phyloP scores from a whole-genome alignment of 2,888 invertebrate species.

The Cybosia mesomella region DNA sequence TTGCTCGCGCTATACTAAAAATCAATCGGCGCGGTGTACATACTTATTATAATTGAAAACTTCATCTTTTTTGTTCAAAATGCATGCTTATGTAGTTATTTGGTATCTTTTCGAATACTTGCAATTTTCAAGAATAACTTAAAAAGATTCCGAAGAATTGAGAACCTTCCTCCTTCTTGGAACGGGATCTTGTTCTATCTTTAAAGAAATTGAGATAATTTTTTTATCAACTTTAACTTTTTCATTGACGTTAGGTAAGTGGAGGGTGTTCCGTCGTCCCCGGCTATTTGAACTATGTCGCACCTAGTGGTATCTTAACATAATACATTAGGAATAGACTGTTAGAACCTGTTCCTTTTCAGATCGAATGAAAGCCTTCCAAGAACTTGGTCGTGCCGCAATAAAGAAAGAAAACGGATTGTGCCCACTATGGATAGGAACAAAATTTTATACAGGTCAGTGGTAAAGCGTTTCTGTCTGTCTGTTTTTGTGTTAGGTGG shows the following conservation, averaged over 20 bases:
- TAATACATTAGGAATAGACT: neutral
- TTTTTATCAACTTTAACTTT: neutral
- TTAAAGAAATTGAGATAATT: neutral
- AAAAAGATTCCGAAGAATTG: too few species aligned
- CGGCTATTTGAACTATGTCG: neutral
- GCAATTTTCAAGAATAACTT: too few species aligned
- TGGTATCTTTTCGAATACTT: too few species aligned
- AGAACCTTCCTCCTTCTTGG: too few species aligned
- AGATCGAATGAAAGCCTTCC: constrained; percentile 16
- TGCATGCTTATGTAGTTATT: too few species aligned
- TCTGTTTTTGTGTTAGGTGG: neutral
- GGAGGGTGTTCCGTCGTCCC: too few species aligned
- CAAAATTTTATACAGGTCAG: constrained; percentile 9
- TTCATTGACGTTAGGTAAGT: neutral
- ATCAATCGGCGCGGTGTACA: too few species aligned
- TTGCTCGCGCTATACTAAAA: too few species aligned
- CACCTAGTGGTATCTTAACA: neutral
- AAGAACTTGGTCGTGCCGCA: constrained; percentile 10
- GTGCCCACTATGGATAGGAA: constrained; percentile 6
- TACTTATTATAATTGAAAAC: too few species aligned
- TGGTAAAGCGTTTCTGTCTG: neutral
- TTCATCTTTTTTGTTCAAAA: too few species aligned
- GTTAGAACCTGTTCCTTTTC: neutral
- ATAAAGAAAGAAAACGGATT: constrained; percentile 8
- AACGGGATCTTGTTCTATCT: too few species aligned